Evolutionary conservation across 2,888 invertebrate species (phyloP), one percentile per base, ranked within the genome.

Genomic region (Meghimatium bilineatum): DNA sequence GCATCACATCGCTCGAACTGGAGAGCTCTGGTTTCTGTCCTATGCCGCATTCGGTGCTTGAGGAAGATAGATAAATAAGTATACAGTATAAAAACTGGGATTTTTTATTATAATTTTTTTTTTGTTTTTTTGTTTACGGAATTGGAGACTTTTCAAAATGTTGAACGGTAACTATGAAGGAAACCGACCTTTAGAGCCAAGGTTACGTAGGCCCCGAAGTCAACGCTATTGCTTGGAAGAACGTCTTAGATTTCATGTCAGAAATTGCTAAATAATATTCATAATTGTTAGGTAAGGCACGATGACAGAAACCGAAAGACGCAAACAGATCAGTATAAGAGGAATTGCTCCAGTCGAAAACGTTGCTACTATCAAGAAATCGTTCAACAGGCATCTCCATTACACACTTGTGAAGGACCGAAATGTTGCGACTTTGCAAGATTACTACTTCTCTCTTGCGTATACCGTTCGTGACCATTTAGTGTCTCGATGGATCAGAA

Each of bases 331-430:
- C 93, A 98, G 97, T 94, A 99, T 99, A 87, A 96, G 99, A 88
- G 99, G 98, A 85, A 99, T 99, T 91, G 98, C 98, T 80, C 97
- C 97, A 91, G 96, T 99, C 63, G 99, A 98, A 94, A 98, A 98
- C 95, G 99, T 99, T 80, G 95, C 96, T 81, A 98, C 98, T 94
- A 96, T 99, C 92, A 99, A 99, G 95, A 99, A 98, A 94, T 96
- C 97, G 71, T 99, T 99, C 95, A 99, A 99, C 95, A 96, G 99
- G 90, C 99, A 99, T 94, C 95, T 99, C 85, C 99, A 99, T 94
- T 99, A 98, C 94, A 99, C 99, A 80, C 95, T 99, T 91, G 99
- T 99, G 90, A 99, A 99, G 95, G 99, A 99, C 94, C 96, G 99
- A 89, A 99, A 99, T 96, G 99, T 99, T 87, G 97, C 99, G 86